A percentile compares a stretch with the other conserved stretches of the same genome.
phyloP scores from a whole-genome alignment of 1,140 invertebrate species.

The Bombus superbus region DNA sequence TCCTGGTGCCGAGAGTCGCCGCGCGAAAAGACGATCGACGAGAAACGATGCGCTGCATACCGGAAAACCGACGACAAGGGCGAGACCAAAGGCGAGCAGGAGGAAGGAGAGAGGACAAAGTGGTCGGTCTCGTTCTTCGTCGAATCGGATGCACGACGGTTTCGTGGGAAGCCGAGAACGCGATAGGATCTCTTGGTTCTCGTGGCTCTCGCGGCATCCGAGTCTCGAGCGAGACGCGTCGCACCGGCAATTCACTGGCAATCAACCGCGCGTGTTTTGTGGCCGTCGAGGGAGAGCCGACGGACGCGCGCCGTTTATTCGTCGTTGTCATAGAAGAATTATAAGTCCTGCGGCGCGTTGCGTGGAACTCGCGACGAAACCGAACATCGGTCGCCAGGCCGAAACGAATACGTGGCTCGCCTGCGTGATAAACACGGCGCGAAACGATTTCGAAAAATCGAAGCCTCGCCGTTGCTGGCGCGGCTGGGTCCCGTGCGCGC shows the following conservation, averaged over 20 bases:
- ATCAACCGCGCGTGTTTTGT: slow-evolving; percentile 77
- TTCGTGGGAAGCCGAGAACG: slow-evolving; percentile 24
- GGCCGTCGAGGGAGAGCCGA: slow-evolving; percentile 66
- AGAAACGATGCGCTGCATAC: neutral
- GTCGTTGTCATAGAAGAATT: slow-evolving; percentile 75
- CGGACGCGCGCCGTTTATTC: slow-evolving; percentile 71
- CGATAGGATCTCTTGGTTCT: slow-evolving; percentile 22
- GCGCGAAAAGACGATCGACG: neutral
- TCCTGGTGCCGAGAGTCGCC: neutral
- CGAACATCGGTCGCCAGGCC: neutral
- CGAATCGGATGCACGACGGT: neutral
- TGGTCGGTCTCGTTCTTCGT: neutral
- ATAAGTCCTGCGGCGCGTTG: slow-evolving; percentile 66
- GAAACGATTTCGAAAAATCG: slow-evolving; percentile 54
- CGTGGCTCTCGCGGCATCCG: slow-evolving; percentile 25
- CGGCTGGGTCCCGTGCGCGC: neutral
- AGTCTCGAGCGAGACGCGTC: slow-evolving; percentile 62
- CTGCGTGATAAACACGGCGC: slow-evolving; percentile 49
- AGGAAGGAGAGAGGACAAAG: no score
- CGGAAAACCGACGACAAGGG: neutral
- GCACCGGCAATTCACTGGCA: slow-evolving; percentile 75
- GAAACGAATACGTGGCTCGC: slow-evolving; percentile 36
- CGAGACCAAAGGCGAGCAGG: neutral
- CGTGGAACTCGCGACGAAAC: slow-evolving; percentile 4
- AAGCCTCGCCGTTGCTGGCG: neutral